A percentile compares a stretch with the other conserved stretches of the same genome.
These are phyloP conservation scores for Solea senegalensis DNA, from an alignment of 2,113 vertebrate species.

Conservation along the genomic window DNA sequence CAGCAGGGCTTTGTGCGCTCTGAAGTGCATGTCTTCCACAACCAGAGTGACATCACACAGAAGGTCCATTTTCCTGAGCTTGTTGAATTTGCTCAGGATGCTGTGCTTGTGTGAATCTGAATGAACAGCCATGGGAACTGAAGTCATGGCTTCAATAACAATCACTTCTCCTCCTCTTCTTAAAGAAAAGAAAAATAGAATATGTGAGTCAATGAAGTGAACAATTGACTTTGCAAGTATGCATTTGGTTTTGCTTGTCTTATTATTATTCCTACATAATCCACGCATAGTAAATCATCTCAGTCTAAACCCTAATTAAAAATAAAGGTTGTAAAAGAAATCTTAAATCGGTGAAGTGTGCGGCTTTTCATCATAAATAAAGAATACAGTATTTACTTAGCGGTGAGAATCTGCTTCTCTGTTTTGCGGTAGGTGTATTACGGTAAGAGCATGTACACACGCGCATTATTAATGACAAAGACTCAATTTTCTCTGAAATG, in stretches of 20 bases:
- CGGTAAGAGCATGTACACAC: background rate
- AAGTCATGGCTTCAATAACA: background rate
- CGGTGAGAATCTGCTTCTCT: too few species aligned
- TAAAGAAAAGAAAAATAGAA: background rate
- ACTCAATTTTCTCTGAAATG: background rate
- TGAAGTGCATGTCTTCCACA: slow-evolving; percentile 90
- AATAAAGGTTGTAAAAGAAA: too few species aligned
- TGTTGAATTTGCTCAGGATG: slow-evolving; percentile 87
- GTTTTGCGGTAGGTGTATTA: background rate
- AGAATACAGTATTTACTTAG: too few species aligned
- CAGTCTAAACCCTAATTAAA: too few species aligned
- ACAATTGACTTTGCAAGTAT: too few species aligned
- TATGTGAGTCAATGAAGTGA: background rate
- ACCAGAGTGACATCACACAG: slow-evolving; percentile 94
- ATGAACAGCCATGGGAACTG: slow-evolving; percentile 76
- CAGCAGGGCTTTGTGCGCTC: slow-evolving; percentile 94
- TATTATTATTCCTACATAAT: too few species aligned
- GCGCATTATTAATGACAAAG: background rate
- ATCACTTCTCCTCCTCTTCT: slow-evolving; percentile 2
- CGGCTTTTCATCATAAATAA: too few species aligned
- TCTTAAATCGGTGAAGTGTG: too few species aligned
- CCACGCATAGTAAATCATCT: too few species aligned
- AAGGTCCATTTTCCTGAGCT: slow-evolving; percentile 87
- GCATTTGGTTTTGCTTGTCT: too few species aligned
- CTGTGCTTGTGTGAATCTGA: slow-evolving; percentile 87